Conservation (phyloP, 2,888 invertebrate species). For the Matsumyia berberina region DNA sequence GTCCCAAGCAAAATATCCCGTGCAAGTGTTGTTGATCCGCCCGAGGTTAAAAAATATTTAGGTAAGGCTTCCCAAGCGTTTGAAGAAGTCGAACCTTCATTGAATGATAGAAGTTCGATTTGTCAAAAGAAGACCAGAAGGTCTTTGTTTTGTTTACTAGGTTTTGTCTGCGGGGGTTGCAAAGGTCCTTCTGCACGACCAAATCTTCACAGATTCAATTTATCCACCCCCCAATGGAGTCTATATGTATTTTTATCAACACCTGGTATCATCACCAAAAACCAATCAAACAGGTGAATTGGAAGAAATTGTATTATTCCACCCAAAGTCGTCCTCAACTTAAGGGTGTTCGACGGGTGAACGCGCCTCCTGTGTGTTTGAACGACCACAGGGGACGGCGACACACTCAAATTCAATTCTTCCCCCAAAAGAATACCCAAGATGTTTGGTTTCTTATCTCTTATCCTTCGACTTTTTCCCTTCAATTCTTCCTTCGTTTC, state of each 20-base stretch:
- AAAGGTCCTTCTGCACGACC: too few relatives aligned
- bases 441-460: slow-evolving; percentile 4
- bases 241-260: not conserved
- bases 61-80: too few relatives aligned
- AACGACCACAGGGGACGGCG: not conserved
- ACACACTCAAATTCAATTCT: not conserved
- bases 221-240: not conserved
- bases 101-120: too few relatives aligned
- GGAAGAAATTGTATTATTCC: slow-evolving; percentile 44
- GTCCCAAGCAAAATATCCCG: too few relatives aligned
- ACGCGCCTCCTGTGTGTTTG: not conserved
- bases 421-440: not conserved
- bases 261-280: slow-evolving; percentile 46
- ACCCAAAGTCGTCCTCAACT: slow-evolving; percentile 13
- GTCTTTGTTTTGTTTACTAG: too few relatives aligned
- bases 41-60: too few relatives aligned
- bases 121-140: too few relatives aligned
- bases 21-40: too few relatives aligned
- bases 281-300: slow-evolving; percentile 51
- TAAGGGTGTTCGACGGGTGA: not conserved
- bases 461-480: not conserved
- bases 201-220: slow-evolving; percentile 1
- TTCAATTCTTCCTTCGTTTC: too few relatives aligned
- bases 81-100: too few relatives aligned
- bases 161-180: too few relatives aligned